A percentile compares a stretch with the other conserved stretches of the same genome.
Conservation (phyloP, 2,113 vertebrate species). For the Chamaea fasciata region DNA sequence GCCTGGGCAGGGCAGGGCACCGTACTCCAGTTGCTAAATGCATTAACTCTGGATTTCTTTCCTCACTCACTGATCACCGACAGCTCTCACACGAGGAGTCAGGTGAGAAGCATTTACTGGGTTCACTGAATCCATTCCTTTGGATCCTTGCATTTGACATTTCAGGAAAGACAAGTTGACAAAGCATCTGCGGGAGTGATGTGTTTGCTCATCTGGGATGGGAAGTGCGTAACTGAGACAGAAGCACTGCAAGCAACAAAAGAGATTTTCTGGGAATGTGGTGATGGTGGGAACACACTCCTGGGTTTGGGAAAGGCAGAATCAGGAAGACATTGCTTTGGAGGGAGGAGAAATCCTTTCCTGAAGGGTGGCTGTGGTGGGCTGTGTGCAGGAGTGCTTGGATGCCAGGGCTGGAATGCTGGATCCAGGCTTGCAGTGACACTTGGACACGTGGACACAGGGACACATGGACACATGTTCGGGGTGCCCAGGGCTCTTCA, state of each 20-base stretch:
- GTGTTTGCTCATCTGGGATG: neutral
- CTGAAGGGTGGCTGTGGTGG: fast-evolving
- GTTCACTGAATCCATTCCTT: neutral
- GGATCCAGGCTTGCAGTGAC: neutral
- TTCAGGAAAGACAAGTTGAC: neutral
- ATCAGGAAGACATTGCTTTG: neutral
- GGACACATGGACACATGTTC: neutral
- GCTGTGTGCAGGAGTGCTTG: neutral
- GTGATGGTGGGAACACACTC: neutral
- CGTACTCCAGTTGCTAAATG: neutral
- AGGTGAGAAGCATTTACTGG: neutral
- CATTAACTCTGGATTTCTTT: neutral
- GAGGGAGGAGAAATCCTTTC: neutral
- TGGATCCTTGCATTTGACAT: neutral
- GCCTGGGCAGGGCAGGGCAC: neutral
- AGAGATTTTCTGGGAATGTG: neutral
- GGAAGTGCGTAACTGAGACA: neutral
- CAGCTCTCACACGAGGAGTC: neutral
- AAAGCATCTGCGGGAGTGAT: neutral
- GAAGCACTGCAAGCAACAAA: neutral
- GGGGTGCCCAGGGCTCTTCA: neutral
- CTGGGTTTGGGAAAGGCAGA: neutral
- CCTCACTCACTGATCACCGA: fast-evolving
- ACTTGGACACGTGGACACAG: fast-evolving
- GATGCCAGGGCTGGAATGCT: neutral